phyloP scores from a whole-genome alignment of 30 jellyfish, hydroid and myxozoan species.

The Cassiopea andromeda region DNA sequence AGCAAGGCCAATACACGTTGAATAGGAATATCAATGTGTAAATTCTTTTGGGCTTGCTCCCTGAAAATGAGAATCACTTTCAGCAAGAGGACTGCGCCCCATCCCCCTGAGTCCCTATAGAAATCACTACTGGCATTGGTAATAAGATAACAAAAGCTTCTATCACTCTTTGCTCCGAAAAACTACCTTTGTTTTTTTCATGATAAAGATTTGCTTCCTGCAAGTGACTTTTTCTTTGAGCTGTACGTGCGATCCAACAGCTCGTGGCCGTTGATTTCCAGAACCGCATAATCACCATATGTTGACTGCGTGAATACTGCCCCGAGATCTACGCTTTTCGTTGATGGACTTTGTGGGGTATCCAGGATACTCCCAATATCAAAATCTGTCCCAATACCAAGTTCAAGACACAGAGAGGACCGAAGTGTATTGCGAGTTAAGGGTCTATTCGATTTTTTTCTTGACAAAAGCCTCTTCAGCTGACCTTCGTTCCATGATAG shows the following conservation, averaged over 20 bases:
- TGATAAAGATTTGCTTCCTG: constrained; percentile 29
- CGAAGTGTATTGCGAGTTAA: constrained; percentile 63
- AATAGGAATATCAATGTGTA: too few species aligned
- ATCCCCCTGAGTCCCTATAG: too few species aligned
- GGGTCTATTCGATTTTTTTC: constrained; percentile 45
- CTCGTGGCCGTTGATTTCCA: constrained; percentile 72
- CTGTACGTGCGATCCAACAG: constrained; percentile 50
- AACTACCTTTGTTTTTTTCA: background rate
- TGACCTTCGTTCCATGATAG: constrained; percentile 68
- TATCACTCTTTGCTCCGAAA: background rate
- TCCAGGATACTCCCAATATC: constrained; percentile 79
- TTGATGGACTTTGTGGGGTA: constrained; percentile 85
- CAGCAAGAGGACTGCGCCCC: too few species aligned
- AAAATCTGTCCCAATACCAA: constrained; percentile 88
- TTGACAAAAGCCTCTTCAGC: constrained; percentile 43
- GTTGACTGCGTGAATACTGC: constrained; percentile 64
- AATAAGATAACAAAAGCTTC: background rate
- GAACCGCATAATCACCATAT: constrained; percentile 70
- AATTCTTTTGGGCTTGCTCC: too few species aligned
- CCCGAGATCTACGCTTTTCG: constrained; percentile 93
- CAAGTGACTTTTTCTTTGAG: background rate
- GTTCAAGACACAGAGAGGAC: constrained; percentile 81
- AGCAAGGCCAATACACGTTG: too few species aligned
- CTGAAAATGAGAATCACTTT: too few species aligned
- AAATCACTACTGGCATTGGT: background rate